These are phyloP conservation scores for Anthonomus grandis DNA, from an alignment of 1,140 invertebrate species.

Conservation along the genomic window DNA sequence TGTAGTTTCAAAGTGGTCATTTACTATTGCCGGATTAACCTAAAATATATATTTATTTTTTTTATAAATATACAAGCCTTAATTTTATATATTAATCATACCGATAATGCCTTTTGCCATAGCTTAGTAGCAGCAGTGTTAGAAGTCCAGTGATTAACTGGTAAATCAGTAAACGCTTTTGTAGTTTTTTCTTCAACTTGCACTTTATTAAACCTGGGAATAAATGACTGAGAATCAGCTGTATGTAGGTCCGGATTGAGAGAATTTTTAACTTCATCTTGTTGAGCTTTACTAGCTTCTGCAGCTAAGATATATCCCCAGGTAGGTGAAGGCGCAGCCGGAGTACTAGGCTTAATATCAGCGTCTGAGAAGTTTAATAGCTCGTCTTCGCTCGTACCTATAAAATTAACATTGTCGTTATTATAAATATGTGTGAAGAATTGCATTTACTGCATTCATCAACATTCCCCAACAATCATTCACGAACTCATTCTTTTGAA, in stretches of 20 bases:
- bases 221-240: constrained; percentile 44
- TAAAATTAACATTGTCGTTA: constrained; percentile 49
- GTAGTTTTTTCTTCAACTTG: constrained; percentile 28
- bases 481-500: no score
- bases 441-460: neutral
- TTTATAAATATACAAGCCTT: neutral
- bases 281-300: constrained; percentile 24
- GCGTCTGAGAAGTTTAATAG: constrained; percentile 73
- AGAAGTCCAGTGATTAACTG: constrained; percentile 54
- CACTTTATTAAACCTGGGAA: constrained; percentile 39
- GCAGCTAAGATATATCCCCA: constrained; percentile 41
- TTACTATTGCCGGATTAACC: constrained; percentile 64
- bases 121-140: constrained; percentile 54
- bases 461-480: neutral
- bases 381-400: constrained; percentile 57
- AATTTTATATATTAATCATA: constrained; percentile 35
- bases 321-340: constrained; percentile 34
- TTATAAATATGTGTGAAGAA: constrained; percentile 14
- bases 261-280: constrained; percentile 36
- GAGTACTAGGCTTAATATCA: constrained; percentile 44
- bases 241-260: constrained; percentile 34
- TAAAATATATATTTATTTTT: constrained; percentile 2
- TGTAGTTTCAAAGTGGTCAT: constrained; percentile 57
- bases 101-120: constrained; percentile 63
- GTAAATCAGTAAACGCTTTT: constrained; percentile 20